phyloP scores from a whole-genome alignment of 2,113 vertebrate species.

The Rallus limicola region DNA sequence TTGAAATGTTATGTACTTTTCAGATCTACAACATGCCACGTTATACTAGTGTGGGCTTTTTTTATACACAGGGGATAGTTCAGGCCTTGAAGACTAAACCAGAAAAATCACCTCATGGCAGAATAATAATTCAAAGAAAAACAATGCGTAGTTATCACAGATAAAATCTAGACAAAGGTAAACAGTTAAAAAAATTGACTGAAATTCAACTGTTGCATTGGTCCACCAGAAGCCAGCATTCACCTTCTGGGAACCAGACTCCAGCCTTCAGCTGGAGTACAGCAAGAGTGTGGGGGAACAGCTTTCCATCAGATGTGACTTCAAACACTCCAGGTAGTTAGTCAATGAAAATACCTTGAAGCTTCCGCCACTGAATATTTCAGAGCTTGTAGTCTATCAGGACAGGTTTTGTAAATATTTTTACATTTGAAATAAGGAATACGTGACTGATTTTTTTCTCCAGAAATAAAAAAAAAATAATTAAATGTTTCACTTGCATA shows the following conservation, averaged over 20 bases:
- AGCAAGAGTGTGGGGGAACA: not conserved
- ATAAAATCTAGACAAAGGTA: not conserved
- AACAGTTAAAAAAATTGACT: not conserved
- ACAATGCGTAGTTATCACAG: not conserved
- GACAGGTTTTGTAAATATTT: not conserved
- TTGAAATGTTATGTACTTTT: not conserved
- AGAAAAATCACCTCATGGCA: not conserved
- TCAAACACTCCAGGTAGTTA: not conserved
- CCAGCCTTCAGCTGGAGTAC: not conserved
- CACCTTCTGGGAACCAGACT: not conserved
- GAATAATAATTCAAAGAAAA: not conserved
- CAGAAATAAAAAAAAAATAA: not conserved
- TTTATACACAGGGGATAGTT: not conserved
- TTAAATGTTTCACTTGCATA: not conserved
- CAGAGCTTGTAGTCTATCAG: not conserved
- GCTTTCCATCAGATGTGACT: not conserved
- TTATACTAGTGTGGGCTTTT: rapidly evolving
- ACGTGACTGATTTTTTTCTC: not conserved
- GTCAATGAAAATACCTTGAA: not conserved
- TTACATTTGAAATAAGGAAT: not conserved
- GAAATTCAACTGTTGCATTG: not conserved
- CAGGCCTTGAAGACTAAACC: not conserved
- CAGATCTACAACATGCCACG: not conserved
- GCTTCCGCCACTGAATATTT: not conserved
- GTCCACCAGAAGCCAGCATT: not conserved